Evolutionary conservation across 2,888 invertebrate species (phyloP).

Genomic region (Stramonita haemastoma): DNA sequence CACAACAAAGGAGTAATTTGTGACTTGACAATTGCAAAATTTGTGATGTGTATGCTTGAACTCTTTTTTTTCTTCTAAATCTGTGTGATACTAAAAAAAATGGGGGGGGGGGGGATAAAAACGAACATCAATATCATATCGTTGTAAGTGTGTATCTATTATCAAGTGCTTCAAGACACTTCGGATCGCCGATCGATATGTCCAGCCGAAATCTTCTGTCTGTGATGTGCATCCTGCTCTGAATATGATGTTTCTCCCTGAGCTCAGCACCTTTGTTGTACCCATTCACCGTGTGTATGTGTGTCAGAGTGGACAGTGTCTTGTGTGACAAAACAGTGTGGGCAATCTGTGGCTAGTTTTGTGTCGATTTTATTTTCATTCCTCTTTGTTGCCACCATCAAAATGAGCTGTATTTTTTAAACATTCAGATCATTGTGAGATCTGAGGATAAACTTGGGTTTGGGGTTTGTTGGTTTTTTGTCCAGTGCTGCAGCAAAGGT

Average conservation of each 20-base stretch:
- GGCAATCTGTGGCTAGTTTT: too few relatives aligned
- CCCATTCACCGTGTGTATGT: neutral
- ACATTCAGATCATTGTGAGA: too few relatives aligned
- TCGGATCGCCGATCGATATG: neutral
- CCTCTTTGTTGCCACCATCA: too few relatives aligned
- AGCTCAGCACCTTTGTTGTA: neutral
- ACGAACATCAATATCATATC: neutral
- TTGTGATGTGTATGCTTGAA: neutral
- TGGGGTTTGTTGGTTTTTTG: too few relatives aligned
- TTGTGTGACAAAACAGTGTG: too few relatives aligned
- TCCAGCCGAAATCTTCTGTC: conserved; percentile 25
- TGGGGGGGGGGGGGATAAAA: too few relatives aligned
- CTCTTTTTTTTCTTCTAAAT: neutral
- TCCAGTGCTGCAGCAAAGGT: too few relatives aligned
- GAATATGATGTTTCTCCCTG: neutral
- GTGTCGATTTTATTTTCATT: too few relatives aligned
- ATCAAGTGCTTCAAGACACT: conserved; percentile 19
- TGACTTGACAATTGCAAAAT: neutral
- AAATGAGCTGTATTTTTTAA: too few relatives aligned
- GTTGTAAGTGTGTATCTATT: neutral
- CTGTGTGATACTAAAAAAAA: conserved; percentile 21
- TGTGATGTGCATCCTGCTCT: neutral
- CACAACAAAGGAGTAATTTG: neutral
- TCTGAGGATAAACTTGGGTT: too few relatives aligned
- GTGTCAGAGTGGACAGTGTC: neutral